phyloP scores from a whole-genome alignment of 2,113 vertebrate genomes.

The Pteronura brasiliensis region DNA sequence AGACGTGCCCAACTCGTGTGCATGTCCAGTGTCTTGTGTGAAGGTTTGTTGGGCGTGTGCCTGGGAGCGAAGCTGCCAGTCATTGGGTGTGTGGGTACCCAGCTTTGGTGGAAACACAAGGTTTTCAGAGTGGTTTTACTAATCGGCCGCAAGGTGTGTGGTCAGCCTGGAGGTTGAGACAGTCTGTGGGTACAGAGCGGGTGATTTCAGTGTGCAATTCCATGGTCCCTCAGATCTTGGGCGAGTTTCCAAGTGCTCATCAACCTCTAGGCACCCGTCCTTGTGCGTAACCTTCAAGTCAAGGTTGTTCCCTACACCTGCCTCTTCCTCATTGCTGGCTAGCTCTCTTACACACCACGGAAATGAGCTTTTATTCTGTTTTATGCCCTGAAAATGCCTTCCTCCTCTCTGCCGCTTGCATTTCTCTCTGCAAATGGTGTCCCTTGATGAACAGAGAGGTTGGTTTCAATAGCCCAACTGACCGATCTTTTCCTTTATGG shows the following conservation, averaged over 20 bases:
- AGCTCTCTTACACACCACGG: too few relatives aligned
- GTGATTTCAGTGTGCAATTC: neutral
- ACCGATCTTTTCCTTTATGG: neutral
- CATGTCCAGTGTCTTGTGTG: neutral
- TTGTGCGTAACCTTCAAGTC: neutral
- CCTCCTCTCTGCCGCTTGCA: neutral
- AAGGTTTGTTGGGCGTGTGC: fast-evolving
- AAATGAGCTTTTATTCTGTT: neutral
- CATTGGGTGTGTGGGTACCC: fast-evolving
- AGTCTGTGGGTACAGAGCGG: neutral
- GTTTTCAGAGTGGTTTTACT: neutral
- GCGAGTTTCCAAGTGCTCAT: fast-evolving
- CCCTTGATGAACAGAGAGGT: neutral
- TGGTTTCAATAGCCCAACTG: neutral
- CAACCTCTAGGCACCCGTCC: fast-evolving
- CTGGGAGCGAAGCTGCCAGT: neutral
- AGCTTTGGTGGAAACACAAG: neutral
- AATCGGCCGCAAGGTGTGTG: fast-evolving
- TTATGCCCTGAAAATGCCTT: too few relatives aligned
- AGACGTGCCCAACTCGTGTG: too few relatives aligned
- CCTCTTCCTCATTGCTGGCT: neutral
- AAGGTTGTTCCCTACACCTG: neutral
- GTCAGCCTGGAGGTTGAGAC: neutral
- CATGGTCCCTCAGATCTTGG: neutral
- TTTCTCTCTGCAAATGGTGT: neutral